Conservation (phyloP, 2,888 invertebrate species). For the Pelosia muscerda region DNA sequence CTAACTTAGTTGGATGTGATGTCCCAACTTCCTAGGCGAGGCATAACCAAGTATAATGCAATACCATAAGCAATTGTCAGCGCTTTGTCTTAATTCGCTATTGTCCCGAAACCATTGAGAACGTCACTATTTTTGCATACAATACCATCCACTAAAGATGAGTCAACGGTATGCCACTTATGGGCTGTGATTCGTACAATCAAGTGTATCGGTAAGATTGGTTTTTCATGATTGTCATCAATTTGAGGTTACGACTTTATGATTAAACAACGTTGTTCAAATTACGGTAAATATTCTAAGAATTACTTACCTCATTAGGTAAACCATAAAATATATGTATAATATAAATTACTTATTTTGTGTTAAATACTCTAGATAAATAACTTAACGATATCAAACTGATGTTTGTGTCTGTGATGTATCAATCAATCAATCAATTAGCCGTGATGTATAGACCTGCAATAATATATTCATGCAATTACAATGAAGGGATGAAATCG, state of each 20-base stretch:
- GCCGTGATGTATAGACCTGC: too few species aligned
- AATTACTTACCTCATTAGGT: neutral
- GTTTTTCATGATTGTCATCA: neutral
- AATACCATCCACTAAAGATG: conserved; percentile 52
- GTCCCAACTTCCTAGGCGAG: conserved; percentile 40
- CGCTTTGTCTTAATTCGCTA: conserved; percentile 60
- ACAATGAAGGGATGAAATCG: neutral
- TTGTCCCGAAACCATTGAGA: conserved; percentile 56
- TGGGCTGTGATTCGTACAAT: conserved; percentile 22
- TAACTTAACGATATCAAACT: too few species aligned
- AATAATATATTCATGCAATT: too few species aligned
- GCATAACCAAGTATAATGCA: conserved; percentile 50
- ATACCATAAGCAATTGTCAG: conserved; percentile 52
- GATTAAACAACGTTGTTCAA: neutral
- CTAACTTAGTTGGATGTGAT: conserved; percentile 31
- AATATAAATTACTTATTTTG: neutral
- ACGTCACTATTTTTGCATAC: conserved; percentile 59
- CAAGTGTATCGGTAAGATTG: neutral
- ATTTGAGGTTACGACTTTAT: neutral
- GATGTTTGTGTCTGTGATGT: too few species aligned
- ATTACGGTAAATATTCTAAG: neutral
- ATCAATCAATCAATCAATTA: too few species aligned
- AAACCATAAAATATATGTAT: neutral
- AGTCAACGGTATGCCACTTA: conserved; percentile 45
- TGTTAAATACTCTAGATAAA: neutral